Percentiles rank a stretch among this genome's conserved stretches.
Evolutionary conservation across 2,888 invertebrate genomes (phyloP).

Genomic region (Zygaena filipendulae): DNA sequence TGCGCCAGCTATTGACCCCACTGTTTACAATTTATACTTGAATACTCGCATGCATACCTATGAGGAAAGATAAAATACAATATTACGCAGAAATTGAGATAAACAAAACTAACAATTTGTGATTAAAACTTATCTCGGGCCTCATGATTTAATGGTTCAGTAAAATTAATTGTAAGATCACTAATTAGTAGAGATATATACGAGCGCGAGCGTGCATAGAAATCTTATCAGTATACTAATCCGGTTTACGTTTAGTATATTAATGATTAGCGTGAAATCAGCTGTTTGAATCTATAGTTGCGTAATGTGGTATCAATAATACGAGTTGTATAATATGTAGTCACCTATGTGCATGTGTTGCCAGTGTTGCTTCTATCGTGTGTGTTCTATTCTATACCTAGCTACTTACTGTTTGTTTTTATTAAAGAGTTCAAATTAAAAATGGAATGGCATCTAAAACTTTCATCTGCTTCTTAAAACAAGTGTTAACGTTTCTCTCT

Average conservation of each 20-base stretch:
- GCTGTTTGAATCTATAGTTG: too few species aligned
- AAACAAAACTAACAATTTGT: constrained; percentile 47
- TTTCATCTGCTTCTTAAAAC: constrained; percentile 56
- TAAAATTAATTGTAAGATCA: constrained; percentile 45
- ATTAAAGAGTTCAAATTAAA: constrained; percentile 47
- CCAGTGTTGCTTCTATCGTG: too few species aligned
- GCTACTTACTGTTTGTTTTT: constrained; percentile 29
- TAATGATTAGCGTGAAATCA: too few species aligned
- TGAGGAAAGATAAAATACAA: constrained; percentile 27
- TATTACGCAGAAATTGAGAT: constrained; percentile 43
- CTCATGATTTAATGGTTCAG: constrained; percentile 46
- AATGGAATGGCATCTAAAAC: constrained; percentile 51
- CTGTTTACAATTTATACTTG: constrained; percentile 62
- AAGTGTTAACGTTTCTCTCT: constrained; percentile 42
- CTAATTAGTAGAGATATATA: not conserved
- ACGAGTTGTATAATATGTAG: not conserved
- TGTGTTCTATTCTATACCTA: too few species aligned
- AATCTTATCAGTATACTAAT: too few species aligned
- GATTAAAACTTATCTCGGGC: constrained; percentile 34
- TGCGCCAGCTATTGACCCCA: constrained; percentile 61
- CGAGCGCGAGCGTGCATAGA: too few species aligned
- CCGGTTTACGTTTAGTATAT: too few species aligned
- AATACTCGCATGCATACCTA: too few species aligned
- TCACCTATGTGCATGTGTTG: too few species aligned
- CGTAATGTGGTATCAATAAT: not conserved